phyloP scores from a whole-genome alignment of 2,888 invertebrate species.

The Apodemia mormo region DNA sequence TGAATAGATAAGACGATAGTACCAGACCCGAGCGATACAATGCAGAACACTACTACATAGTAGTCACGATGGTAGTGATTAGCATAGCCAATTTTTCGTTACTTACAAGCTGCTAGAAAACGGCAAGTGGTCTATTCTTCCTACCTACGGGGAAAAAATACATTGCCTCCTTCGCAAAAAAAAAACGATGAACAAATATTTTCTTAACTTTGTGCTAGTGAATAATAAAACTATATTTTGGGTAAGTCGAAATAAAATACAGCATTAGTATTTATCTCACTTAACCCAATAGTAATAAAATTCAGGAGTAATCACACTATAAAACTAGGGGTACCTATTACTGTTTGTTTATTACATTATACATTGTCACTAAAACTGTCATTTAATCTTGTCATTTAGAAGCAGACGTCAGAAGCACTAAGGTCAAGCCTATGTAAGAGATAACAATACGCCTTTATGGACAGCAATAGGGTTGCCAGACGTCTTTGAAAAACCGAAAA shows the following conservation, averaged over 20 bases:
- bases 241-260: neutral
- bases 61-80: no score
- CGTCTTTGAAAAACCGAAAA: neutral
- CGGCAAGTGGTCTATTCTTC: no score
- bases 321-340: neutral
- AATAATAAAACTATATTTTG: neutral
- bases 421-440: constrained; percentile 1
- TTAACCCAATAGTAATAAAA: neutral
- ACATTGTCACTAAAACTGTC: neutral
- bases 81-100: no score
- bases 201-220: neutral
- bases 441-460: constrained; percentile 8
- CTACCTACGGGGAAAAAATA: no score
- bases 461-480: neutral
- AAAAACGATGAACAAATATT: no score
- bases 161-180: no score
- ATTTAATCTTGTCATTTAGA: constrained; percentile 9
- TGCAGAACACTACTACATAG: no score
- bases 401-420: neutral
- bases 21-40: no score
- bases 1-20: no score
- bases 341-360: neutral
- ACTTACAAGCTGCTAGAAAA: no score
- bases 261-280: neutral
- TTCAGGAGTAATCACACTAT: neutral